Percentiles rank a stretch among this genome's conserved stretches.
Evolutionary conservation across 2,113 vertebrate genomes (phyloP).

Genomic region (Psammodynastes pulverulentus): DNA sequence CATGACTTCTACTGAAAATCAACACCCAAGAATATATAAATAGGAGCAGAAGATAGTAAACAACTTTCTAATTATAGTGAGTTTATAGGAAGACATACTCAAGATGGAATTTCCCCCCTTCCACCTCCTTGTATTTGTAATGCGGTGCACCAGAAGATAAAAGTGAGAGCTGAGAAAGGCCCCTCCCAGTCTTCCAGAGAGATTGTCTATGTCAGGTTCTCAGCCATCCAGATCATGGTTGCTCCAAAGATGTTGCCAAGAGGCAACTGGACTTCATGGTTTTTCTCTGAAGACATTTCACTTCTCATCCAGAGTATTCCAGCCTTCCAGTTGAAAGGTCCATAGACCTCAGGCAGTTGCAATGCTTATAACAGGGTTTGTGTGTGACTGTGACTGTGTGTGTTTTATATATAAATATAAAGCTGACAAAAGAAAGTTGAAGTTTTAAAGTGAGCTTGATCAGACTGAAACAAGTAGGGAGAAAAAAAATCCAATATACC

Average conservation of each 20-base stretch:
- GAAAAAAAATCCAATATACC: too few species aligned
- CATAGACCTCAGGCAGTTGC: not conserved
- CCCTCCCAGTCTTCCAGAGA: not conserved
- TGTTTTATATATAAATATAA: too few species aligned
- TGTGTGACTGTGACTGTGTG: not conserved
- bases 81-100: not conserved
- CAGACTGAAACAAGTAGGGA: too few species aligned
- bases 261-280: too few species aligned
- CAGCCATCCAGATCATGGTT: too few species aligned
- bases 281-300: too few species aligned
- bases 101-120: not conserved
- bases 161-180: too few species aligned
- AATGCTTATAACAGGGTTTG: not conserved
- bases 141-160: not conserved
- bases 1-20: not conserved
- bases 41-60: conserved; percentile 24
- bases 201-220: not conserved
- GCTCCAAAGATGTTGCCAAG: too few species aligned
- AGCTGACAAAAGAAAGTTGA: too few species aligned
- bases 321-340: not conserved
- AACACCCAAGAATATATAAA: not conserved
- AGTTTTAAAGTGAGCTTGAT: too few species aligned
- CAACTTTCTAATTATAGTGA: conserved; percentile 16
- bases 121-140: not conserved
- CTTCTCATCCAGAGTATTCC: not conserved